phyloP scores from a whole-genome alignment of 2,113 vertebrate genomes.

The Ploceus nigricollis region DNA sequence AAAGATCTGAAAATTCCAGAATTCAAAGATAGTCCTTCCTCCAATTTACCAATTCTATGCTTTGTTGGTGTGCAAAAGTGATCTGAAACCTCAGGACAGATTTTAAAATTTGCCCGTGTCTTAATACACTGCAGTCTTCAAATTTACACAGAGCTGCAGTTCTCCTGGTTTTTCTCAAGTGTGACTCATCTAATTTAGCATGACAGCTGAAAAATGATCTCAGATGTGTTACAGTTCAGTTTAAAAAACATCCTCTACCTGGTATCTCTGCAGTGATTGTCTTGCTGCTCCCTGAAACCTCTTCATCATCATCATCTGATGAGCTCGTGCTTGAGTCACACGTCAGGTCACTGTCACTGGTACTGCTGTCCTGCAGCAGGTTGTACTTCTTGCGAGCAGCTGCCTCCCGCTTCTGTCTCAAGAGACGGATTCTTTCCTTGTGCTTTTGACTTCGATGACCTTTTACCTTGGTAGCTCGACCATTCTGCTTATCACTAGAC shows the following conservation, averaged over 20 bases:
- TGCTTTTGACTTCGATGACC: constrained; percentile 94
- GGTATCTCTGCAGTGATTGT: constrained; percentile 95
- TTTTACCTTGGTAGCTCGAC: constrained; percentile 85
- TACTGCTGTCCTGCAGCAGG: constrained; percentile 98
- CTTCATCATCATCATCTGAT: constrained; percentile 85
- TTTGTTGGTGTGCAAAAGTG: constrained; percentile 58
- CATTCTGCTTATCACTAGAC: constrained; percentile 89
- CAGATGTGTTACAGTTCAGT: constrained; percentile 74
- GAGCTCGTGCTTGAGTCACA: constrained; percentile 94
- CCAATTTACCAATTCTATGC: constrained; percentile 29
- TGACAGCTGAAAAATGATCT: constrained; percentile 66
- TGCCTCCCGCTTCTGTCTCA: constrained; percentile 93
- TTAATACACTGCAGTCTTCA: constrained; percentile 72
- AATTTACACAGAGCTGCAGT: constrained; percentile 76
- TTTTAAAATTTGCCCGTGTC: constrained; percentile 22
- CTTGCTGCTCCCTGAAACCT: constrained; percentile 92
- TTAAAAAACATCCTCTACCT: constrained; percentile 89
- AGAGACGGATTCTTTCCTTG: constrained; percentile 91
- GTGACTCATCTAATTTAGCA: constrained; percentile 71
- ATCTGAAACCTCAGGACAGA: constrained; percentile 50
- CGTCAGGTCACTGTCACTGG: constrained; percentile 95
- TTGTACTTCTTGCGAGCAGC: constrained; percentile 95
- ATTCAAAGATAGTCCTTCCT: constrained; percentile 48
- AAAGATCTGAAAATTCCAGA: constrained; percentile 54
- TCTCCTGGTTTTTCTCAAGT: constrained; percentile 66